Percentiles rank a stretch among this genome's conserved stretches.
Conservation (phyloP, 2,888 invertebrate species). For the Lysandra bellargus region DNA sequence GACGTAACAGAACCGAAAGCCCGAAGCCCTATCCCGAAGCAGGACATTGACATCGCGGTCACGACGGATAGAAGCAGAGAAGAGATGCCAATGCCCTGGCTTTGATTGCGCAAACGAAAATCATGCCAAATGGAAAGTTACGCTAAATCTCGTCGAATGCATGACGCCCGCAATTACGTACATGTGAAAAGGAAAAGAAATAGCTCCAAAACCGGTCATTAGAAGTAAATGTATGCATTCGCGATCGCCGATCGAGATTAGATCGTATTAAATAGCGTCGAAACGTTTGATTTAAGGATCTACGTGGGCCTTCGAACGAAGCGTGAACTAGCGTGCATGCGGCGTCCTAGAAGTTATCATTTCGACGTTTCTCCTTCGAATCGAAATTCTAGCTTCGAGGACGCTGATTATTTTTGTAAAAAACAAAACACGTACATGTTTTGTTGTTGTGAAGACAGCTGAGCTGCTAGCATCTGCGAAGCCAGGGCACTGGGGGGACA, state of each 20-base stretch:
- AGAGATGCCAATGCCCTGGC: constrained; percentile 95
- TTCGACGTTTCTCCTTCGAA: constrained; percentile 32
- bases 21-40: constrained; percentile 62
- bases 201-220: constrained; percentile 75
- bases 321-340: constrained; percentile 70
- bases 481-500: constrained; percentile 95
- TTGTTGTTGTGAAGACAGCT: constrained; percentile 95
- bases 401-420: constrained; percentile 57
- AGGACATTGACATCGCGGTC: constrained; percentile 84
- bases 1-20: constrained; percentile 53
- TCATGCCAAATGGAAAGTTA: constrained; percentile 79
- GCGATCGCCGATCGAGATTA: constrained; percentile 73
- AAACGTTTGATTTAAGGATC: constrained; percentile 79
- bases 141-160: constrained; percentile 73
- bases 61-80: constrained; percentile 77
- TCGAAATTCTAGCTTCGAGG: constrained; percentile 50
- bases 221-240: constrained; percentile 76
- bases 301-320: constrained; percentile 62
- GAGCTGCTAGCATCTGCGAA: constrained; percentile 97
- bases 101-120: constrained; percentile 80
- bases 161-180: constrained; percentile 74
- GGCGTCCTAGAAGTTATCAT: constrained; percentile 68
- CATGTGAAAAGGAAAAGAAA: constrained; percentile 77
- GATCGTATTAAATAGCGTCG: constrained; percentile 77
- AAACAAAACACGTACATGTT: constrained; percentile 91